Evolutionary conservation across 2,888 invertebrate genomes (phyloP).

Genomic region (Stegana nigrithorax): DNA sequence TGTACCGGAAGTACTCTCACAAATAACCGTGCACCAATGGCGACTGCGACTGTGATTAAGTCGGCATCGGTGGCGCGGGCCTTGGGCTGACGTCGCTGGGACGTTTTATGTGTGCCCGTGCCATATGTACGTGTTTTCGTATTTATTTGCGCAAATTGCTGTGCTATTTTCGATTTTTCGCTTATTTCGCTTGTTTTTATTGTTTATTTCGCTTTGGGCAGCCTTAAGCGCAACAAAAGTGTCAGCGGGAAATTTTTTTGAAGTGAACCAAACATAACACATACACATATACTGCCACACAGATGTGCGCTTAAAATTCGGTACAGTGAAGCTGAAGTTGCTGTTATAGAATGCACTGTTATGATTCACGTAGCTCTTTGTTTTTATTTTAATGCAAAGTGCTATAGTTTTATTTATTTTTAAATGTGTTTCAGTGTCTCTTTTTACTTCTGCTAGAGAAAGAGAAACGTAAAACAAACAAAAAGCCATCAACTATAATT

Average conservation of each 20-base stretch:
- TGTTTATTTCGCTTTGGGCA: not conserved
- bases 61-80: too few species aligned
- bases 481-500: too few species aligned
- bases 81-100: not conserved
- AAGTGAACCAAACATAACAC: not conserved
- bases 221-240: slow-evolving; percentile 1
- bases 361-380: too few species aligned
- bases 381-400: too few species aligned
- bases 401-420: too few species aligned
- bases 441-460: too few species aligned
- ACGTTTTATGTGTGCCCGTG: not conserved
- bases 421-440: too few species aligned
- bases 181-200: not conserved
- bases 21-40: not conserved
- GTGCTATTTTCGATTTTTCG: slow-evolving; percentile 1
- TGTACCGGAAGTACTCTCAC: slow-evolving; percentile 21
- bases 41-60: too few species aligned
- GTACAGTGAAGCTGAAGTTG: slow-evolving; percentile 12
- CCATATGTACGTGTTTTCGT: not conserved
- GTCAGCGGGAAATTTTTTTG: not conserved
- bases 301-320: not conserved
- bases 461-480: too few species aligned
- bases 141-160: not conserved
- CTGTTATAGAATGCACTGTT: too few species aligned
- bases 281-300: not conserved